phyloP scores from a whole-genome alignment of 1,140 invertebrate genomes.

The Drosophila azteca region DNA sequence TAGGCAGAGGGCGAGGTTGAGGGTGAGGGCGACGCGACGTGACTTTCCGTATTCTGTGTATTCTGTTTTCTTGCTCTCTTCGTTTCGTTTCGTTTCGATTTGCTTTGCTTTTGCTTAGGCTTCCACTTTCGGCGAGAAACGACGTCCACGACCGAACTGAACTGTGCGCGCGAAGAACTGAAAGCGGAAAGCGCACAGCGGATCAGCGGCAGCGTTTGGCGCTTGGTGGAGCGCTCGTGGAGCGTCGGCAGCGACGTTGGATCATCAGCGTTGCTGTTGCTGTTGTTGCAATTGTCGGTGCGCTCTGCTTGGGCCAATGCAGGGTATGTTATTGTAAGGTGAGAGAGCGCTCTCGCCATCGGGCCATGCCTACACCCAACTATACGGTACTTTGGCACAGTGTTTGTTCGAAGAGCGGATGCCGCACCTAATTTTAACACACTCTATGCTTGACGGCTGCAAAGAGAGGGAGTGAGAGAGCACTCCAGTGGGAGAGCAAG shows the following conservation, averaged over 20 bases:
- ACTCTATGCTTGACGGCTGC: no score
- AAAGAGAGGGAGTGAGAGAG: no score
- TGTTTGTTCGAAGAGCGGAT: no score
- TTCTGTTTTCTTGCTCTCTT: slow-evolving; percentile 7
- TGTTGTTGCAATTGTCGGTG: no score
- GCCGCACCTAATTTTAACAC: no score
- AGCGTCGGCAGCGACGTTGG: no score
- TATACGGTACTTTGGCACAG: no score
- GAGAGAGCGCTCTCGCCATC: no score
- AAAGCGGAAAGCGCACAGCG: slow-evolving; percentile 8
- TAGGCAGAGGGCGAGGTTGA: slow-evolving; percentile 1
- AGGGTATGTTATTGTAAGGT: no score
- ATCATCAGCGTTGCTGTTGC: no score
- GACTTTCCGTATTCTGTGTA: slow-evolving; percentile 44
- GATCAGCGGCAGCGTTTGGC: slow-evolving; percentile 25
- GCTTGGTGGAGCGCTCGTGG: neutral
- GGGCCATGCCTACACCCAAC: no score
- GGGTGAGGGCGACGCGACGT: slow-evolving; percentile 18
- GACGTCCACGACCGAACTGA: slow-evolving; percentile 13
- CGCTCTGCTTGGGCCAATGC: no score
- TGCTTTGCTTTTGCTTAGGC: slow-evolving; percentile 14
- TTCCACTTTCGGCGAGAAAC: slow-evolving; percentile 55
- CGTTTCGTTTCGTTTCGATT: slow-evolving; percentile 5
- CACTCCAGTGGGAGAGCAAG: neutral
- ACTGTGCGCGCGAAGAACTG: slow-evolving; percentile 43